Evolutionary conservation across 2,888 invertebrate species (phyloP), one percentile per base, ranked within the genome.

Genomic region (Lomographa bimaculata): DNA sequence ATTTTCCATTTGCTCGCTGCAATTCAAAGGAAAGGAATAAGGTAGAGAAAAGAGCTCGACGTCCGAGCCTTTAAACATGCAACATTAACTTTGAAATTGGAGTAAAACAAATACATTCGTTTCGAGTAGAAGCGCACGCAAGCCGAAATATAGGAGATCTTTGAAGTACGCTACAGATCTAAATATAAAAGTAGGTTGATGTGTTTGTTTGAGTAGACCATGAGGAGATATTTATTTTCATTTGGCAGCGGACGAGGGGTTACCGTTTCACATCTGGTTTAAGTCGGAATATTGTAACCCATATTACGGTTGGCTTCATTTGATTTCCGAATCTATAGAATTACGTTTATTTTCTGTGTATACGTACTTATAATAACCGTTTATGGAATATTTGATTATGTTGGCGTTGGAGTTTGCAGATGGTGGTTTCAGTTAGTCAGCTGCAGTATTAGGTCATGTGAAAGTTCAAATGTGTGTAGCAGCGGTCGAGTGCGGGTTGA

Each of bases 201-300:
- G 64, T 67, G 64, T 71, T 71, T 70, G 76, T 74, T 71, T 71
- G 69, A 64, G 58, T 72, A 71, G 59, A 64, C 69, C 64, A 74
- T 68, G 68, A 71, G 67, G 57, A 68, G 73, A 70, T 80, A 79
- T 80, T 82, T 82, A 81, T 82, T 83, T 83, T 73, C 61, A 76
- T 79, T 70, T 62, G 57, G 67, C 59, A 63, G 58, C 65, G 48
- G 64, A 63, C 64, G 59, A 59, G 55, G 56, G 60, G 64, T 62
- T 57, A 59, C 54, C 54, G 41, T 58, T 61, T 61, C 57, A 64
- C 65, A 70, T 71, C 65, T 70, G 64, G 60, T 61, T 49, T 44
- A 42, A 52, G 51, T 55, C 30, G 46, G 49, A 60, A 56, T 64
- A 58, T 47, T 54, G 47, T 60, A 53, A 54, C 50, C 51, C 41